Evolutionary conservation across 2,113 vertebrate genomes (phyloP), one percentile per base, ranked within the genome.

Genomic region (Atherinomorus stipes): DNA sequence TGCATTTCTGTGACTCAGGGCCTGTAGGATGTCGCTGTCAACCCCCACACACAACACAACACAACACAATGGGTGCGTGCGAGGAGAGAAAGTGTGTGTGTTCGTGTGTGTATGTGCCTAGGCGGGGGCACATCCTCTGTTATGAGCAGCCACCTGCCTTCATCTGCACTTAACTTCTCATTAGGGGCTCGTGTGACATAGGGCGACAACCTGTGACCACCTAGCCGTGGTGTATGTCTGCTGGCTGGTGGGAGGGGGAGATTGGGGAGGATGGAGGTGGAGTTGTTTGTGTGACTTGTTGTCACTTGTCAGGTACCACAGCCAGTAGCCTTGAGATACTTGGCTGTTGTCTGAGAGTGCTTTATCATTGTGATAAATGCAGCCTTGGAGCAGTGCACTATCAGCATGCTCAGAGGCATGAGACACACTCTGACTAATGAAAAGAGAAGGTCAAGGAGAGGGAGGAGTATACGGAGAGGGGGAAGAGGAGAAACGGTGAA

Each of bases 351-450:
- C 90, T 91, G 83, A 54, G 85, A 89, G 90, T 83, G 85, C 91
- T 92, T 90, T 89, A 90, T 91, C 88, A 91, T 88, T 78, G 76
- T 93, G 90, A 93, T 91, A 89, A 91, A 91, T 90, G 88, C 87
- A 88, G 90, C 91, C 90, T 91, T 91, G 91, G 80, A 91, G 89
- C 89, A 50, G 73, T 87, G 89, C 88, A 88, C 87, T 89, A 91
- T 91, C 88, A 91, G 89, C 89, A 80, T 74, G 88, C 91, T 90
- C 81, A 80, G 84, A 90, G 85, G 89, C 88, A 87, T 86, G 88
- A 89, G 88, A 93, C 85, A 81, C 89, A 91, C 89, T 91, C 91
- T 91, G 90, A 93, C 91, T 92, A 91, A 92, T 92, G 89, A 90
- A 92, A 91, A 89, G 90, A 91, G 91, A 92, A 91, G 90, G 89